A percentile compares a stretch with the other conserved stretches of the same genome.
Evolutionary conservation across 2,888 invertebrate genomes (phyloP).

Genomic region (Zhuqinia jingwanae): DNA sequence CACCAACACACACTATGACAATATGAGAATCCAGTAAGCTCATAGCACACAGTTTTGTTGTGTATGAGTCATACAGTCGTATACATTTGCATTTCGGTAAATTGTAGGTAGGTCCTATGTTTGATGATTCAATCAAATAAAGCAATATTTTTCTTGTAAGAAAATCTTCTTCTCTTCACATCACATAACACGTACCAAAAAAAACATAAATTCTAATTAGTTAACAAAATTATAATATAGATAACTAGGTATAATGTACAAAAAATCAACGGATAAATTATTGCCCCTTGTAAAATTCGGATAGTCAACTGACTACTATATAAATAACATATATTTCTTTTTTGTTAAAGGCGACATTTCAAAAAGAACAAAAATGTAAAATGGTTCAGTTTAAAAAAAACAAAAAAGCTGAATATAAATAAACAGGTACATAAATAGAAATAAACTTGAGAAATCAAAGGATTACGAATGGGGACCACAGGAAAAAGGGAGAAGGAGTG

Average conservation of each 20-base stretch:
- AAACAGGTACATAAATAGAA: neutral
- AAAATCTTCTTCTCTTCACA: neutral
- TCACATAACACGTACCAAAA: neutral
- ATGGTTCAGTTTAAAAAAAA: slow-evolving; percentile 3
- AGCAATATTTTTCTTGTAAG: slow-evolving; percentile 17
- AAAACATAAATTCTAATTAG: neutral
- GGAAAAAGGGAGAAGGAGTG: neutral
- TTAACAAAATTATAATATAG: slow-evolving; percentile 30
- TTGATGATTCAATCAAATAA: too few species aligned
- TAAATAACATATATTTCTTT: too few species aligned
- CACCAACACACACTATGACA: slow-evolving; percentile 21
- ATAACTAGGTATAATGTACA: slow-evolving; percentile 28
- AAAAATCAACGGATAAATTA: too few species aligned
- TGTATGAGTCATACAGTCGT: slow-evolving; percentile 39
- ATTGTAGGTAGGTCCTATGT: neutral
- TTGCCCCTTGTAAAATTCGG: slow-evolving; percentile 74
- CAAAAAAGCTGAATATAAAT: neutral
- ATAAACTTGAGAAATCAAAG: neutral
- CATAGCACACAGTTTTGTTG: too few species aligned
- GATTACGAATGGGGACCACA: neutral
- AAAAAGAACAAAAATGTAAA: slow-evolving; percentile 16
- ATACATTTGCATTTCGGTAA: slow-evolving; percentile 54
- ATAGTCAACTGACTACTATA: slow-evolving; percentile 46
- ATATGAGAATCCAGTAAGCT: neutral
- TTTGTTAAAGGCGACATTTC: neutral